Percentiles rank a stretch among this genome's conserved stretches.
phyloP scores from a whole-genome alignment of 2,113 vertebrate genomes.

The Zapus hudsonius region DNA sequence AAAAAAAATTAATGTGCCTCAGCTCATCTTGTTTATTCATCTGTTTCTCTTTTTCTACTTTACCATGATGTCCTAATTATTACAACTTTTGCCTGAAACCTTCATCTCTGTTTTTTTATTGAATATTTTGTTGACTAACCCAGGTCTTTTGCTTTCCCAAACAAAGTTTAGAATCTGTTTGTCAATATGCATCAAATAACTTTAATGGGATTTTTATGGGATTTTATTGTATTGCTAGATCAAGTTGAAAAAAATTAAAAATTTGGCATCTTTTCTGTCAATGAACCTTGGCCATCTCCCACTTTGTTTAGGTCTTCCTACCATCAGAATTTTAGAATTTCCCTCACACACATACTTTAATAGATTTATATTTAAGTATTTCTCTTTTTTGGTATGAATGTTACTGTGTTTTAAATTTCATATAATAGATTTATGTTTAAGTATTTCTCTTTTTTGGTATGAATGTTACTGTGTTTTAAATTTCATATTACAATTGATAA shows the following conservation, averaged over 20 bases:
- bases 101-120: neutral
- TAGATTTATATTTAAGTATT: neutral
- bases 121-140: neutral
- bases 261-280: neutral
- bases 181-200: neutral
- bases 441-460: neutral
- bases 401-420: slow-evolving; percentile 14
- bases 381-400: neutral
- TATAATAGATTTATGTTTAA: neutral
- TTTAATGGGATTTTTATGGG: neutral
- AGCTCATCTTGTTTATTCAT: neutral
- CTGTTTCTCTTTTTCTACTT: neutral
- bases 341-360: slow-evolving; percentile 19
- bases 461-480: slow-evolving; percentile 9
- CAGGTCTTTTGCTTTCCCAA: neutral
- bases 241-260: neutral
- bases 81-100: neutral
- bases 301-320: neutral
- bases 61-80: neutral
- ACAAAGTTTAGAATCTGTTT: neutral
- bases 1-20: too few relatives aligned
- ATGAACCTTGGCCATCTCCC: neutral
- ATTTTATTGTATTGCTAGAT: neutral
- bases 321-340: neutral
- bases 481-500: neutral